A percentile compares a stretch with the other conserved stretches of the same genome.
Evolutionary conservation across 2,888 invertebrate species (phyloP).

Genomic region (Liopterus haemorrhoidalis): DNA sequence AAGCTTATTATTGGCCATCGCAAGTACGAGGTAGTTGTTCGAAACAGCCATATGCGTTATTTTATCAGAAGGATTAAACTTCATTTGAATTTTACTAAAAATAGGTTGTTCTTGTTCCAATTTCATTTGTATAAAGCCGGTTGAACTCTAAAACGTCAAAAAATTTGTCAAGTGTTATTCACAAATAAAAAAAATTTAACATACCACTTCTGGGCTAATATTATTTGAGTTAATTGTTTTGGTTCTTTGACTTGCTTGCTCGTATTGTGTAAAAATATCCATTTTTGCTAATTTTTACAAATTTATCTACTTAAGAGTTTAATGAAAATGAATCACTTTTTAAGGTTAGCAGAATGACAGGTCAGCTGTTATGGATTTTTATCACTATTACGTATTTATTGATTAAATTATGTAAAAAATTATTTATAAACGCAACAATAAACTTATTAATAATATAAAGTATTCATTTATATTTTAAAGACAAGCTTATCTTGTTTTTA

Average conservation of each 20-base stretch:
- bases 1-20: conserved; percentile 75
- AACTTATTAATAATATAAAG: no score
- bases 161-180: no score
- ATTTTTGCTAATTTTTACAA: background rate
- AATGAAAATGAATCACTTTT: no score
- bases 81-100: conserved; percentile 78
- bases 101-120: conserved; percentile 74
- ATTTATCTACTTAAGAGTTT: background rate
- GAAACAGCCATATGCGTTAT: conserved; percentile 76
- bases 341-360: no score
- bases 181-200: conserved; percentile 1
- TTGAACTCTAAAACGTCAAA: conserved; percentile 41
- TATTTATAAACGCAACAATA: no score
- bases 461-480: no score
- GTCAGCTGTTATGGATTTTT: no score
- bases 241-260: background rate
- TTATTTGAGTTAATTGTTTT: conserved; percentile 3
- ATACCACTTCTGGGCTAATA: background rate
- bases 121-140: conserved; percentile 54
- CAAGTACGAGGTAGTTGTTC: conserved; percentile 76
- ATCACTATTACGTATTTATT: no score
- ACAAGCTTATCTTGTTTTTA: no score
- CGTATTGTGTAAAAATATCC: background rate
- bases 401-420: no score
- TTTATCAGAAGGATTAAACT: conserved; percentile 69